A percentile compares a stretch with the other conserved stretches of the same genome.
Evolutionary conservation across 2,797 vertebrate genomes (phyloP).

Genomic region (Nannoperca obscura): DNA sequence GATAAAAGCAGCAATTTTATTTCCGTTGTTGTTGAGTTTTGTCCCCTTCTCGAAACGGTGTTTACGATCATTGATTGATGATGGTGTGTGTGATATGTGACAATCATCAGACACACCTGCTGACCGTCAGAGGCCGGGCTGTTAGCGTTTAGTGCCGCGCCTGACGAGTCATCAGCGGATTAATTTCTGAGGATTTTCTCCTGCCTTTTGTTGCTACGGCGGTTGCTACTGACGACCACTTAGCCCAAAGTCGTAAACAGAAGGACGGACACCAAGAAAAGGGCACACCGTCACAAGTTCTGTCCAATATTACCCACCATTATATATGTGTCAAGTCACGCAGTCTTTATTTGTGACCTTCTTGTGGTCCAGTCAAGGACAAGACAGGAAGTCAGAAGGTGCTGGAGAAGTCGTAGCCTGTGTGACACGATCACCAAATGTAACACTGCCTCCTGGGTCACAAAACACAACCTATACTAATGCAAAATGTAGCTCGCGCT

Average conservation of each 20-base stretch:
- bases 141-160: slow-evolving; percentile 47
- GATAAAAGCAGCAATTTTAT: neutral
- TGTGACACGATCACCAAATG: slow-evolving; percentile 51
- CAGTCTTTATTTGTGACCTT: slow-evolving; percentile 61
- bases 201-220: slow-evolving; percentile 81
- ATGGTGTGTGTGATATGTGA: neutral
- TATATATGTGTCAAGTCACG: neutral
- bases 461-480: slow-evolving; percentile 11
- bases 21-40: neutral
- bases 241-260: slow-evolving; percentile 67
- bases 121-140: slow-evolving; percentile 45
- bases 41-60: slow-evolving; percentile 5
- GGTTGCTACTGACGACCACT: slow-evolving; percentile 87
- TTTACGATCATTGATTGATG: slow-evolving; percentile 21
- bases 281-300: slow-evolving; percentile 34
- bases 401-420: slow-evolving; percentile 32
- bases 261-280: slow-evolving; percentile 34
- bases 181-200: slow-evolving; percentile 76
- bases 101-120: slow-evolving; percentile 52
- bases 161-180: slow-evolving; percentile 71
- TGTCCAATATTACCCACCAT: neutral
- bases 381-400: slow-evolving; percentile 3
- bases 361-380: slow-evolving; percentile 57
- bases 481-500: slow-evolving; percentile 26
- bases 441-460: slow-evolving; percentile 41